These are phyloP conservation scores for Drosophila nigricruria DNA, from an alignment of 2,888 invertebrate species.

Conservation along the genomic window DNA sequence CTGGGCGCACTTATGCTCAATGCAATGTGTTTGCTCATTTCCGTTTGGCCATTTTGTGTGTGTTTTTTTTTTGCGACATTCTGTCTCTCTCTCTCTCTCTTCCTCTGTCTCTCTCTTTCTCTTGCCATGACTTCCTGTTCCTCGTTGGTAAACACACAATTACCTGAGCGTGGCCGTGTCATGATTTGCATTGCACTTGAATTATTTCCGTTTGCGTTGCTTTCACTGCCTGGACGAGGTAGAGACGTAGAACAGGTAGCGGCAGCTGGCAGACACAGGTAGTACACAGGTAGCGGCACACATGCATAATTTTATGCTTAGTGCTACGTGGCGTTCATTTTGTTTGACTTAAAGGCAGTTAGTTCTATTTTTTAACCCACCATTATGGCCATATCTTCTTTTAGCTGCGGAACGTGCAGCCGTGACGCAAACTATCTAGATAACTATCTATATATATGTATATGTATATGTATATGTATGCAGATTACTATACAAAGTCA, in stretches of 20 bases:
- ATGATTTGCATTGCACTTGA: constrained; percentile 79
- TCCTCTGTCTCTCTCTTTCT: not conserved
- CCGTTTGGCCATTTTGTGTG: constrained; percentile 39
- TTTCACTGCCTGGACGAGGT: constrained; percentile 17
- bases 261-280: not conserved
- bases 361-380: constrained; percentile 29
- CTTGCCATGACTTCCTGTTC: constrained; percentile 51
- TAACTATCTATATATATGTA: not conserved
- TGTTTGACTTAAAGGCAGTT: constrained; percentile 74
- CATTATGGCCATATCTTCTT: constrained; percentile 62
- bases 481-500: constrained; percentile 59
- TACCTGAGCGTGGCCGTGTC: constrained; percentile 73
- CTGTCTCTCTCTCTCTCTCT: not conserved
- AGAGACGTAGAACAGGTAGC: not conserved
- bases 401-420: constrained; percentile 50
- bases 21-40: constrained; percentile 71
- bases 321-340: constrained; percentile 69
- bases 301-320: constrained; percentile 74
- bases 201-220: constrained; percentile 75
- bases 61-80: constrained; percentile 9
- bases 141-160: constrained; percentile 72
- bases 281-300: constrained; percentile 40
- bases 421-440: constrained; percentile 13
- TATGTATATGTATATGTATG: constrained; percentile 40
- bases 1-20: constrained; percentile 45